Evolutionary conservation across 2,888 invertebrate genomes (phyloP), one percentile per base, ranked within the genome.

Genomic region (Laspeyria flexula): DNA sequence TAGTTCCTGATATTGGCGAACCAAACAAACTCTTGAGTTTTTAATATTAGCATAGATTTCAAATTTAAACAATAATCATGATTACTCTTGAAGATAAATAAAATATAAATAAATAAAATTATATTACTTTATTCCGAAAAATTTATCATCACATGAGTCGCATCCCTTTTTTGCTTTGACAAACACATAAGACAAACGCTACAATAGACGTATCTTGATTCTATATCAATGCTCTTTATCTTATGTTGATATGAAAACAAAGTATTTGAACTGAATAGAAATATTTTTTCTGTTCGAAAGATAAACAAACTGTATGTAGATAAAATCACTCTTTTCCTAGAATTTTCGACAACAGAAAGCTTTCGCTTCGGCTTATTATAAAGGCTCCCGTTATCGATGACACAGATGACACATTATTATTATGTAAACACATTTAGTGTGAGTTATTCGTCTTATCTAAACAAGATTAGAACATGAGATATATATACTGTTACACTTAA

Each of bases 211-310:
- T n/a, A 21, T 21, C 21, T 21, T 21, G 5, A 25, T 1, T 25
- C 7, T 25, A 7, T 7, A 25, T 7, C 4, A 3, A 25, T 25
- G 25, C 44, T 21, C n/a, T n/a, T 30, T 13, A 46, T 55, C 42
- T 60, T 49, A 45, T 58, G 43, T 48, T 55, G 53, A 67, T 50
- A 49, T 16, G 44, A 48, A 58, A 51, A 62, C 55, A 65, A 58
- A 58, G 51, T 43, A 51, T 47, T 38, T 33, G 31, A 13, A 56
- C 35, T 55, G 62, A 45, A 47, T 38, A 49, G 60, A 46, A 10
- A 33, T 35, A 3, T 23, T 49, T 45, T 55, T 45, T 50, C 51
- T 45, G 21, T 45, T 44, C 6, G n/a, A 23, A n/a, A 49, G 52
- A 54, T 47, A 51, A 50, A 48, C 48, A 56, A 40, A 45, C 43